phyloP scores from a whole-genome alignment of 2,797 vertebrate genomes.

The Ispidina picta region DNA sequence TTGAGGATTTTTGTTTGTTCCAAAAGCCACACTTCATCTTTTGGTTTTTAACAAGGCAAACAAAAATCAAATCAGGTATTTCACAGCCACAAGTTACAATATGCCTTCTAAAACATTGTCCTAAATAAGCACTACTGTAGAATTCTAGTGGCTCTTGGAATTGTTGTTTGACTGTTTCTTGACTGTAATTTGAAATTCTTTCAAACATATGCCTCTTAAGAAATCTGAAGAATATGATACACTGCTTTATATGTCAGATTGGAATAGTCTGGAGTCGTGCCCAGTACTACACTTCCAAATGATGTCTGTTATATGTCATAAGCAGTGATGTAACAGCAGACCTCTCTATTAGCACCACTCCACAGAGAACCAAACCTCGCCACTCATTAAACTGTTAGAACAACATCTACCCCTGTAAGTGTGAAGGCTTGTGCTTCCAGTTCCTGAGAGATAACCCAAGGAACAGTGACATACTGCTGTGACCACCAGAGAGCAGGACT shows the following conservation, averaged over 20 bases:
- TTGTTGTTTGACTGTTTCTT: not conserved
- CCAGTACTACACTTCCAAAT: not conserved
- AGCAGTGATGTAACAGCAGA: not conserved
- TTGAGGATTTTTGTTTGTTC: not conserved
- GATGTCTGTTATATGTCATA: not conserved
- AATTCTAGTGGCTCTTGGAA: not conserved
- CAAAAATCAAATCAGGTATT: not conserved
- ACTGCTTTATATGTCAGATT: not conserved
- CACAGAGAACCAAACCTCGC: not conserved
- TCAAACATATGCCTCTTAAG: not conserved
- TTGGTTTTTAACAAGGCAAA: not conserved
- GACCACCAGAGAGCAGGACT: not conserved
- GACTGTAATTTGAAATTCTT: not conserved
- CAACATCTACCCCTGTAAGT: not conserved
- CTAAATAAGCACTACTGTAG: not conserved
- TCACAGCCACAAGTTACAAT: not conserved
- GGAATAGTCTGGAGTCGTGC: not conserved
- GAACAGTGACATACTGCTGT: not conserved
- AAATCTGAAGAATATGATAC: not conserved
- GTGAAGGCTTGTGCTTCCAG: not conserved
- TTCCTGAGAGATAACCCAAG: not conserved
- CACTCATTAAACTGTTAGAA: accelerated
- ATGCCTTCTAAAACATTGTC: not conserved
- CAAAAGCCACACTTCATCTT: not conserved
- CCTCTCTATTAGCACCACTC: not conserved